Evolutionary conservation across 2,113 vertebrate species (phyloP).

Genomic region (Lethenteron reissneri): DNA sequence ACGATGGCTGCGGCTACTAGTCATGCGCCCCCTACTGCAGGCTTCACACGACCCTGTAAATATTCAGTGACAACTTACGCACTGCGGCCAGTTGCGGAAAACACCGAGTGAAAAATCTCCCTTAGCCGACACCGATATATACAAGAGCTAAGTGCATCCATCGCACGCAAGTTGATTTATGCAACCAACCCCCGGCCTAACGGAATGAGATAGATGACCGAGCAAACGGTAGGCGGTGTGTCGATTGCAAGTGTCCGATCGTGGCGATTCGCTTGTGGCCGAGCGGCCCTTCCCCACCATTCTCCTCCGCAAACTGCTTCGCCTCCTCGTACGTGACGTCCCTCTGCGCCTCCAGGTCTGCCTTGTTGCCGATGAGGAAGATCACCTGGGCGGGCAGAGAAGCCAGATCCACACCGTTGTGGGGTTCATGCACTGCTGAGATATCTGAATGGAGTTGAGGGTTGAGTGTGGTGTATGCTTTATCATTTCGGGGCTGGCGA

Average conservation of each 20-base stretch:
- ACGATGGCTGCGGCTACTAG: too few relatives aligned
- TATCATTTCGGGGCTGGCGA: too few relatives aligned
- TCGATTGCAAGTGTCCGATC: neutral
- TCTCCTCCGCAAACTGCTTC: conserved; percentile 95
- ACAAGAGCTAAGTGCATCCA: neutral
- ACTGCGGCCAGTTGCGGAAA: too few relatives aligned
- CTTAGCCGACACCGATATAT: too few relatives aligned
- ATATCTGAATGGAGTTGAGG: too few relatives aligned
- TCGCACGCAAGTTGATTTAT: neutral
- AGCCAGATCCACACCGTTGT: too few relatives aligned
- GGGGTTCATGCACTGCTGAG: too few relatives aligned
- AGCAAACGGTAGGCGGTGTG: neutral
- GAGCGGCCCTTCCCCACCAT: conserved; percentile 31
- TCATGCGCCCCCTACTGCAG: too few relatives aligned
- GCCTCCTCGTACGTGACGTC: conserved; percentile 98
- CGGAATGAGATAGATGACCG: neutral
- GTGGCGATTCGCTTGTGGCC: neutral
- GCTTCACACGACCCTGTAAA: too few relatives aligned
- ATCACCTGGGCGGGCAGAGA: conserved; percentile 40
- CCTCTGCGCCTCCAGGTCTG: conserved; percentile 84
- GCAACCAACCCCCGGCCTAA: neutral
- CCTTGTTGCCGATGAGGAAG: conserved; percentile 97
- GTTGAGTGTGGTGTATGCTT: too few relatives aligned
- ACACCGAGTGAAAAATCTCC: too few relatives aligned
- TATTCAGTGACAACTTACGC: too few relatives aligned